Percentiles rank a stretch among this genome's conserved stretches.
Conservation (phyloP, 2,888 invertebrate genomes). For the Sarcophaga carnaria region DNA sequence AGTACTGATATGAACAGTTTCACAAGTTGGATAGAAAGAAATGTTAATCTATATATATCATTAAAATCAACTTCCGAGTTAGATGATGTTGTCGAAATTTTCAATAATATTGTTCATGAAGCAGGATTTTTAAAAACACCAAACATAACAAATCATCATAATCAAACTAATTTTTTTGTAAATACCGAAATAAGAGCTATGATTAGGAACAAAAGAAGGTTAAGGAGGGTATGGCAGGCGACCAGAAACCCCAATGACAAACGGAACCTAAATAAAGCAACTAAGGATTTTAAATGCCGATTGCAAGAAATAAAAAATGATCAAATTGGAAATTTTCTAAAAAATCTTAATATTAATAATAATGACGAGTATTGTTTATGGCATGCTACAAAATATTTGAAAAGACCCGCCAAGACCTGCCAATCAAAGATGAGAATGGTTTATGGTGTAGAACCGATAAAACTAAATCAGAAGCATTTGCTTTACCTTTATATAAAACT, state of each 20-base stretch:
- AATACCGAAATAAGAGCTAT: slow-evolving; percentile 16
- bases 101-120: no score
- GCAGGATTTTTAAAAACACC: slow-evolving; percentile 1
- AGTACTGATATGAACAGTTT: no score
- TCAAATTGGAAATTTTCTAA: slow-evolving; percentile 1
- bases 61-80: slow-evolving; percentile 4
- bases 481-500: slow-evolving; percentile 15
- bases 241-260: slow-evolving; percentile 42
- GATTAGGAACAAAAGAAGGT: slow-evolving; percentile 15
- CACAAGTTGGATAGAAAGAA: no score
- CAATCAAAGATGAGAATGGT: slow-evolving; percentile 15
- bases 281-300: neutral
- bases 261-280: slow-evolving; percentile 32
- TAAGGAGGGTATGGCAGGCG: slow-evolving; percentile 11
- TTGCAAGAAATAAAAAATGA: slow-evolving; percentile 7
- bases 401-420: neutral
- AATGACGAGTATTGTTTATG: slow-evolving; percentile 29
- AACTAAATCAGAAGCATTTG: slow-evolving; percentile 32
- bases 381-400: slow-evolving; percentile 28
- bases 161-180: neutral
- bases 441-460: slow-evolving; percentile 8
- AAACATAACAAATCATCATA: slow-evolving; percentile 1
- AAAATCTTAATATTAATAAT: slow-evolving; percentile 25
- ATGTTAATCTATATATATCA: neutral
- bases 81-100: neutral